Evolutionary conservation across 2,113 vertebrate species (phyloP), one percentile per base, ranked within the genome.

Genomic region (Ancistrus triradiatus): DNA sequence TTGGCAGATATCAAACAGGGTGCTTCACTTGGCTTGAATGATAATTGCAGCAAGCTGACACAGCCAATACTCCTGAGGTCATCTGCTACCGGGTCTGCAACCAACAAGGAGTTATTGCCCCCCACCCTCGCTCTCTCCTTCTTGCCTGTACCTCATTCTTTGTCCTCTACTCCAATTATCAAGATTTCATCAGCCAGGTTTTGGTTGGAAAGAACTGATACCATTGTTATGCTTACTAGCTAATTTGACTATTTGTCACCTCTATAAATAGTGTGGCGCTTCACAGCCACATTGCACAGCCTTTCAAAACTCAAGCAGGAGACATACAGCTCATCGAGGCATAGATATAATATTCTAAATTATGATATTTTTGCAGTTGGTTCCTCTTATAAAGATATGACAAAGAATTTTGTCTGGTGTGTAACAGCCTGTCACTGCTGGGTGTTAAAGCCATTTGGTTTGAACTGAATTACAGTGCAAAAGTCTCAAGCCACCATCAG

Each of bases 1-100:
- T 77, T 43, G 18, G 68, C 77, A 76, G 56, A 80, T 86, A 87
- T 84, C 78, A 84, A 84, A 87, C 82, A 74, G 50, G 76, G 73
- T 74, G 78, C 78, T 78, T 68, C 58, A 73, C 73, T 81, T 66
- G 61, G 66, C 21, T 64, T 63, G 68, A 83, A 78, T 82, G 56
- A 81, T 84, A 86, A 84, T 83, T 85, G 80, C 65, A 78, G 68
- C 49, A 24, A 73, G 53, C 49, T 77, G 37, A 55, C 10, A 59
- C 59, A 6, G 66, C 81, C 77, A 85, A 66, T 81, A 77, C 80
- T 83, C 80, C 58, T 33, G 56, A 13, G 74, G 71, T 82, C 80
- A 85, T 66, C 22, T 28, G 65, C 72, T 52, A 64, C 31, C 59
- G 72, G 69, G 74, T 48, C 77, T 48, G 62, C 64, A 33, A 66